phyloP scores from a whole-genome alignment of 1,140 invertebrate genomes.

The Dreissena polymorpha region DNA sequence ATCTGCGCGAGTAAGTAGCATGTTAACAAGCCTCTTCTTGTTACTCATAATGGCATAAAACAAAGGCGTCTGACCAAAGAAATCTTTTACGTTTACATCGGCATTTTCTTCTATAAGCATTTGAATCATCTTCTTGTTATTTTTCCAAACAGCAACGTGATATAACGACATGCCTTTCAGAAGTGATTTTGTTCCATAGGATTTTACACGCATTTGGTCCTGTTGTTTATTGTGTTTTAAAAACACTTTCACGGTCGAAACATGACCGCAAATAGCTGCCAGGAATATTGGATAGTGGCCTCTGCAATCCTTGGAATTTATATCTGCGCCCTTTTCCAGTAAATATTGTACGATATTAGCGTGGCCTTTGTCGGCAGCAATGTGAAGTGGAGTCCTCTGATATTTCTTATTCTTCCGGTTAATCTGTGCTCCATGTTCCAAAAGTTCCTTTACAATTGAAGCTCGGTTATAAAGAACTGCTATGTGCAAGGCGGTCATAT shows the following conservation, averaged over 20 bases:
- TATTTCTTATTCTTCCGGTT: conserved; percentile 13
- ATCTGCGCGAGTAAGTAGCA: background rate
- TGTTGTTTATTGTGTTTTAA: conserved; percentile 11
- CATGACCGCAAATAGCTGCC: conserved; percentile 27
- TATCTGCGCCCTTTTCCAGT: background rate
- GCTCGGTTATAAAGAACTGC: conserved; percentile 16
- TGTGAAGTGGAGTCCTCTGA: conserved; percentile 28
- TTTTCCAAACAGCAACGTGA: conserved; percentile 31
- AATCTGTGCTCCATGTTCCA: conserved; percentile 4
- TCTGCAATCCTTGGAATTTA: conserved; percentile 9
- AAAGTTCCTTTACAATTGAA: background rate
- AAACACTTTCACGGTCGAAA: background rate
- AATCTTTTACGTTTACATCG: conserved; percentile 22
- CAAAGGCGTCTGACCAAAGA: conserved; percentile 25
- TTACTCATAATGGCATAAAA: background rate
- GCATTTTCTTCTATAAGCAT: background rate
- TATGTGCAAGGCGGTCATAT: conserved; percentile 24
- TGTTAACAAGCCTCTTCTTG: background rate
- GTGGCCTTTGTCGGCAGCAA: conserved; percentile 24
- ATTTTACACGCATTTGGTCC: background rate
- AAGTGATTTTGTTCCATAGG: conserved; percentile 4
- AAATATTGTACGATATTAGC: background rate
- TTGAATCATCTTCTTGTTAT: conserved; percentile 2
- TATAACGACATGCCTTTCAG: conserved; percentile 1
- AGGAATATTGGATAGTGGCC: conserved; percentile 36